Conservation (phyloP, 1,140 invertebrate species). For the Apis cerana region DNA sequence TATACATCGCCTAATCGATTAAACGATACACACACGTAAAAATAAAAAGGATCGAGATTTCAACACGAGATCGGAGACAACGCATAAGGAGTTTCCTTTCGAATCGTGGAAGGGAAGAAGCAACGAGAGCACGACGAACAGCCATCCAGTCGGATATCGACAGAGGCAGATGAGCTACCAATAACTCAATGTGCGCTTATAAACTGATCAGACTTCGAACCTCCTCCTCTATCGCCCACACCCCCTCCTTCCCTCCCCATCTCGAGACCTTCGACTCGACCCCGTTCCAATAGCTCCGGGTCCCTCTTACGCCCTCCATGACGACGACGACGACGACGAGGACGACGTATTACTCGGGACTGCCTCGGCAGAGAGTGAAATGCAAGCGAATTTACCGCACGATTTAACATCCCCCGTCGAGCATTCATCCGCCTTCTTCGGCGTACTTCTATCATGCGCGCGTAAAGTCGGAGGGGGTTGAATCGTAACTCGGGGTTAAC, state of each 20-base stretch:
- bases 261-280: slow-evolving; percentile 62
- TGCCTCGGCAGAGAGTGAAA: slow-evolving; percentile 67
- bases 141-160: slow-evolving; percentile 76
- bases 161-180: slow-evolving; percentile 76
- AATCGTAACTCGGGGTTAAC: slow-evolving; percentile 65
- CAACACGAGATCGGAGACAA: background rate
- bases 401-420: slow-evolving; percentile 71
- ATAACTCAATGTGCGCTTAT: slow-evolving; percentile 79
- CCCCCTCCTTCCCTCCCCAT: slow-evolving; percentile 8
- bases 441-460: slow-evolving; percentile 22
- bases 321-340: slow-evolving; percentile 62
- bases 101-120: slow-evolving; percentile 16
- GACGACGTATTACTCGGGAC: slow-evolving; percentile 72
- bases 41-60: slow-evolving; percentile 21
- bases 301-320: slow-evolving; percentile 60
- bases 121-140: slow-evolving; percentile 57
- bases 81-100: slow-evolving; percentile 12
- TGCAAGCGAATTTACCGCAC: slow-evolving; percentile 74
- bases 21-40: background rate
- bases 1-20: too few relatives aligned
- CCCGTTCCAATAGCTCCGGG: slow-evolving; percentile 72
- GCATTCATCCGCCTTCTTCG: slow-evolving; percentile 66
- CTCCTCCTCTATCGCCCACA: slow-evolving; percentile 35
- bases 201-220: slow-evolving; percentile 76
- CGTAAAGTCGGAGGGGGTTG: slow-evolving; percentile 37